Evolutionary conservation across 2,888 invertebrate species (phyloP).

Genomic region (Congeria kusceri): DNA sequence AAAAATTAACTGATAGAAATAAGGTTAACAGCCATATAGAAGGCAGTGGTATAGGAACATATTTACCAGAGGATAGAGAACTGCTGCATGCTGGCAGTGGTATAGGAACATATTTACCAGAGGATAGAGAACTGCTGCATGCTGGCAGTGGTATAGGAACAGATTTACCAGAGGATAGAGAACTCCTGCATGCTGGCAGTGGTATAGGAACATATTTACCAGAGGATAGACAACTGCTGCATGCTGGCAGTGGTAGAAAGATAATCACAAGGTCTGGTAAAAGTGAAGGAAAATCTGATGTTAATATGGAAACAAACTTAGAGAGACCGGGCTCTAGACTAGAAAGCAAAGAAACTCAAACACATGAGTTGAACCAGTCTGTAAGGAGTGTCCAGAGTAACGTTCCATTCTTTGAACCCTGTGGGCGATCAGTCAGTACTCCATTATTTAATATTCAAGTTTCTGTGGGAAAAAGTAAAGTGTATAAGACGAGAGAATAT

Average conservation of each 20-base stretch:
- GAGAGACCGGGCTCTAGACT: conserved; percentile 34
- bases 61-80: not conserved
- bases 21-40: conserved; percentile 17
- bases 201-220: conserved; percentile 13
- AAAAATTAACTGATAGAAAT: conserved; percentile 36
- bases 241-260: conserved; percentile 52
- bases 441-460: conserved; percentile 20
- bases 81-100: conserved; percentile 42
- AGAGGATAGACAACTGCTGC: conserved; percentile 1
- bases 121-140: conserved; percentile 22
- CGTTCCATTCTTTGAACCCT: conserved; percentile 59
- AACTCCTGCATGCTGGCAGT: conserved; percentile 37
- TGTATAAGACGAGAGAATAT: conserved; percentile 11
- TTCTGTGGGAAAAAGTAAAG: conserved; percentile 23
- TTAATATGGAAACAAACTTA: not conserved
- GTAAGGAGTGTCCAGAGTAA: conserved; percentile 66
- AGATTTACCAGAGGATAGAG: not conserved
- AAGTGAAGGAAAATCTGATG: not conserved
- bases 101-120: conserved; percentile 3
- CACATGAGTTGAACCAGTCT: conserved; percentile 51
- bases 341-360: conserved; percentile 55
- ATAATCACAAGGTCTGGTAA: conserved; percentile 38
- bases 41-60: not conserved
- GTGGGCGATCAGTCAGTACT: conserved; percentile 16
- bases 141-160: conserved; percentile 28